Percentiles rank a stretch among this genome's conserved stretches.
phyloP scores from a whole-genome alignment of 2,888 invertebrate genomes.

The Endomychus coccineus region DNA sequence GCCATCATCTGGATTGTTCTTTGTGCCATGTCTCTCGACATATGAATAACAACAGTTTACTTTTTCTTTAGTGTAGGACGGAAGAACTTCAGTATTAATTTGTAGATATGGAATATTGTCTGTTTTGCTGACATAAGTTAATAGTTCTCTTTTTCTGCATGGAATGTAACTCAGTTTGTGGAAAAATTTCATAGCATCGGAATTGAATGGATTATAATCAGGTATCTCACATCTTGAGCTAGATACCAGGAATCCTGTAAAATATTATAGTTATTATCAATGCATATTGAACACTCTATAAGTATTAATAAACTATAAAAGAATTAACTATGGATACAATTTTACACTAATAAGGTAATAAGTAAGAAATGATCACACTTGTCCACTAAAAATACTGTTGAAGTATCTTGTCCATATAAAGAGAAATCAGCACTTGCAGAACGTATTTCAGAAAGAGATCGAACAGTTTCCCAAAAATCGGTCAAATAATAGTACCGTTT shows the following conservation, averaged over 20 bases:
- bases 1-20: conserved; percentile 28
- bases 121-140: conserved; percentile 35
- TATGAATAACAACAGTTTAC: conserved; percentile 34
- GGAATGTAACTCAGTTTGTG: conserved; percentile 48
- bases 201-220: conserved; percentile 53
- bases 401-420: too few species aligned
- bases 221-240: conserved; percentile 58
- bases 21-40: conserved; percentile 24
- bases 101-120: conserved; percentile 34
- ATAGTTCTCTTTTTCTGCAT: conserved; percentile 43
- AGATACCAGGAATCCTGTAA: conserved; percentile 47
- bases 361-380: too few species aligned
- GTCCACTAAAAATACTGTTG: too few species aligned
- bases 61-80: conserved; percentile 30
- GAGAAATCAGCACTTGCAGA: too few species aligned
- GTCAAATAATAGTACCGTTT: too few species aligned
- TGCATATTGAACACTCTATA: too few species aligned
- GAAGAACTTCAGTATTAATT: conserved; percentile 31
- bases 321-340: too few species aligned
- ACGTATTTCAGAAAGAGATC: too few species aligned
- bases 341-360: too few species aligned
- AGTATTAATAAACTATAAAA: too few species aligned
- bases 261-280: too few species aligned
- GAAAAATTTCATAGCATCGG: conserved; percentile 48
- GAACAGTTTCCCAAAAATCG: too few species aligned